Evolutionary conservation across 2,797 vertebrate species (phyloP).

Genomic region (Pangasius djambal): DNA sequence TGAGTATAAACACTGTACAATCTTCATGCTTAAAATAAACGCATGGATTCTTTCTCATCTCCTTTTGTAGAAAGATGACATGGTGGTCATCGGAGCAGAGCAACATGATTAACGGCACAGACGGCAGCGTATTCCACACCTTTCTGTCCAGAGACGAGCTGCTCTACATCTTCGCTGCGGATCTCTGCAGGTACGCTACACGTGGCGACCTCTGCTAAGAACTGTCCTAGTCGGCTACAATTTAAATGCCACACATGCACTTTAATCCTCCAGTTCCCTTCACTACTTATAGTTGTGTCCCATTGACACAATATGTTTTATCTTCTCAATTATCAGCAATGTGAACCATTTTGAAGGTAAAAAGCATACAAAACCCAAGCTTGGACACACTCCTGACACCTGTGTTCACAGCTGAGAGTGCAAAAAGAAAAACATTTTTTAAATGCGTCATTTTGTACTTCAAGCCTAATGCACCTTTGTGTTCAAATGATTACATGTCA

Average conservation of each 20-base stretch:
- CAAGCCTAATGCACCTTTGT: not conserved
- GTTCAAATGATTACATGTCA: not conserved
- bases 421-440: not conserved
- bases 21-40: slow-evolving; percentile 43
- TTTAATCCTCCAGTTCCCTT: not conserved
- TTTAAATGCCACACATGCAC: not conserved
- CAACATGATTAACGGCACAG: slow-evolving; percentile 86
- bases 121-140: slow-evolving; percentile 82
- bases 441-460: not conserved
- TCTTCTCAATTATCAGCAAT: not conserved
- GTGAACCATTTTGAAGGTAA: not conserved
- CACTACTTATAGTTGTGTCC: not conserved
- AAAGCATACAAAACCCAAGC: not conserved
- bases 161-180: slow-evolving; percentile 83
- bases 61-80: slow-evolving; percentile 67
- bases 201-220: not conserved
- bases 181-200: slow-evolving; percentile 78
- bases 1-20: not conserved
- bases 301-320: not conserved
- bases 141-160: slow-evolving; percentile 78
- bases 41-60: slow-evolving; percentile 46
- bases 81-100: slow-evolving; percentile 85
- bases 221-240: not conserved
- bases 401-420: too few species aligned
- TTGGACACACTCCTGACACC: too few species aligned